phyloP scores from a whole-genome alignment of 2,113 vertebrate species.

The mouse (Mus musculus) region DNA sequence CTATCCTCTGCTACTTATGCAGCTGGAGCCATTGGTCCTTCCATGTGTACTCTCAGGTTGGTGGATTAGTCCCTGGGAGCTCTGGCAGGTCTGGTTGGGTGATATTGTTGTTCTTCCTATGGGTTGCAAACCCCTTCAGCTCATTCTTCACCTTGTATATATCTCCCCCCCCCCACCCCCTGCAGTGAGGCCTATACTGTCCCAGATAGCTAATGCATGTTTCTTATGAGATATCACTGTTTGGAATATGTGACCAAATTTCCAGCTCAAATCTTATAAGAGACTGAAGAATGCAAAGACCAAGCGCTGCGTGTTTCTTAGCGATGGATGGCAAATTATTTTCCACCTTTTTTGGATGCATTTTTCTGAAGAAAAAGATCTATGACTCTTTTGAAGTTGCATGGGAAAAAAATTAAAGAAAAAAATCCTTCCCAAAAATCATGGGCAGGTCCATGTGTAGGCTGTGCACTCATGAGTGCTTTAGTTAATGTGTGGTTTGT shows the following conservation, averaged over 20 bases:
- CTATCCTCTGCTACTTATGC: too few species aligned
- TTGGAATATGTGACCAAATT: background rate
- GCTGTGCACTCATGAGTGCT: background rate
- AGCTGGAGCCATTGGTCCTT: too few species aligned
- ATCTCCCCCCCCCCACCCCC: background rate
- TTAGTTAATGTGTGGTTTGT: conserved; percentile 67
- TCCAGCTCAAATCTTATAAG: background rate
- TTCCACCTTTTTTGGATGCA: background rate
- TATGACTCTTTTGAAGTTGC: conserved; percentile 29
- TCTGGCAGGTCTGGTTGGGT: too few species aligned
- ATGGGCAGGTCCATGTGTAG: conserved; percentile 22
- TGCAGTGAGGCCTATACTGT: background rate
- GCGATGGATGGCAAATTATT: background rate
- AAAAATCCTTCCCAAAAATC: conserved; percentile 29
- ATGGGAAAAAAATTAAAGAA: background rate
- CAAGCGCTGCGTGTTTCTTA: background rate
- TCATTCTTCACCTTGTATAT: background rate
- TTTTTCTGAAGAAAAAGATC: conserved; percentile 42
- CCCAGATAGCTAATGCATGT: background rate
- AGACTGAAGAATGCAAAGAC: background rate
- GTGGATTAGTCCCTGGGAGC: too few species aligned
- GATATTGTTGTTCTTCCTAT: too few species aligned
- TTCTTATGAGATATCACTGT: conserved; percentile 17
- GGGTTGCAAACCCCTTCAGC: too few species aligned
- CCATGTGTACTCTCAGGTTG: too few species aligned